These are phyloP conservation scores for Ciconia maguari DNA, from an alignment of 2,113 vertebrate genomes.

Conservation along the genomic window DNA sequence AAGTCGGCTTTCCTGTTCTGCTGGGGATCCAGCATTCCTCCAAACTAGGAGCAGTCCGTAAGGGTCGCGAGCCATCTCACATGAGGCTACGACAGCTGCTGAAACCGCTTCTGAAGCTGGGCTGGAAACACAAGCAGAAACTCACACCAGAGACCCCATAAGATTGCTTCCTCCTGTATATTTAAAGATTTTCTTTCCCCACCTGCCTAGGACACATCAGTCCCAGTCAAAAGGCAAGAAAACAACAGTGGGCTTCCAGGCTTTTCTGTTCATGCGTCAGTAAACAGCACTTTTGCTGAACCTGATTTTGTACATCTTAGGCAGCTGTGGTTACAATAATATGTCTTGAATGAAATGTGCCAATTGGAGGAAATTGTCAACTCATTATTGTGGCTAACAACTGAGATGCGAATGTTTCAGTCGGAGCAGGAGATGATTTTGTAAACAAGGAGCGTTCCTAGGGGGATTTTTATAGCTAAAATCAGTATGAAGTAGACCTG, in stretches of 20 bases:
- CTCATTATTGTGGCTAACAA: constrained; percentile 67
- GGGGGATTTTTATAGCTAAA: constrained; percentile 26
- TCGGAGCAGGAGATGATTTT: constrained; percentile 33
- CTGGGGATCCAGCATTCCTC: constrained; percentile 72
- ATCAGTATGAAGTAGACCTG: constrained; percentile 35
- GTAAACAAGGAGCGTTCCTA: constrained; percentile 49
- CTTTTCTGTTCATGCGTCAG: constrained; percentile 63
- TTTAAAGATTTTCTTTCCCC: constrained; percentile 66
- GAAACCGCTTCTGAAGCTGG: constrained; percentile 4
- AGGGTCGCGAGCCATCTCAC: constrained; percentile 44
- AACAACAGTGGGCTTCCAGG: constrained; percentile 62
- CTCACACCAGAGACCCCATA: constrained; percentile 1
- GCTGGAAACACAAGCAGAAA: neutral
- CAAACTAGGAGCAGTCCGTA: constrained; percentile 11
- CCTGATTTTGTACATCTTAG: constrained; percentile 29
- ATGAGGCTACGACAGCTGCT: neutral
- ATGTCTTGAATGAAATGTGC: constrained; percentile 71
- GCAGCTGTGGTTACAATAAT: constrained; percentile 68
- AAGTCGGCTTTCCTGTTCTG: constrained; percentile 8
- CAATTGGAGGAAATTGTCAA: constrained; percentile 69
- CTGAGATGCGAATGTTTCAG: constrained; percentile 35
- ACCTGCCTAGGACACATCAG: constrained; percentile 62
- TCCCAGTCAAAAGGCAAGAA: constrained; percentile 60
- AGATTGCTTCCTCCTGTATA: constrained; percentile 45
- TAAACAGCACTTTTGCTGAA: constrained; percentile 55